Base-by-base conservation (phyloP, 2,888 invertebrate genomes). In the Protodeltote pygarga region DNA sequence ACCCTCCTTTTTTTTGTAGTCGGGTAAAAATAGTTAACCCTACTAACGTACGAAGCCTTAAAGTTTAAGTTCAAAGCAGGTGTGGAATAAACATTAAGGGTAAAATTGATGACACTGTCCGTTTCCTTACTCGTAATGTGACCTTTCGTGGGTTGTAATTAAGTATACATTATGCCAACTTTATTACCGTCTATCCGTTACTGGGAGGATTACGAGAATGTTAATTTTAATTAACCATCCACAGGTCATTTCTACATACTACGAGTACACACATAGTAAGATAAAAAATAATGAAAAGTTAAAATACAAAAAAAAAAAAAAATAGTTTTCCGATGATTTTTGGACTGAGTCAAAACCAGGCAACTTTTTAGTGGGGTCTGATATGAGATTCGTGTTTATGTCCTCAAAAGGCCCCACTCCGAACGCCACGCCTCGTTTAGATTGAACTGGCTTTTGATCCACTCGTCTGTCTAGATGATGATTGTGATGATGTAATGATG, bases 101-200 rank as follows among this genome's bases (percentile, higher is more conserved):
- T 44, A 45, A 47, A 70, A 72, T 70, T 65, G 57, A 73, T 71
- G 65, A 40, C 57, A 47, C 64, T 48, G 40, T 44, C 27, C 32
- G 38, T 58, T 70, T 74, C 61, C 70, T 66, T 59, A 55, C 54
- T 54, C 38, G 52, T 41, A 62, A 23, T 44, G 49, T 66, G 64
- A 67, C 74, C 75, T 77, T 75, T 73, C 25, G 35, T 23, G 17
- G 38, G 29, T 42, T 51, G 42, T 48, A 49, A 62, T 61, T 55
- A 59, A 49, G 37, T 33, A 50, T 8, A 32, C 38, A 57, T 48
- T 31, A 62, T 38, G 45, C 33, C 23, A 35, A 44, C 25, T 42
- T 55, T 51, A 46, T 52, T 42, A 39, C 23, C 19, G 24, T 31
- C 44, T 37, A 47, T 40, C 16, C 39, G 31, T 52, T 41, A 34